Conservation (phyloP, 2,113 vertebrate species). For the Hippocampus comes region DNA sequence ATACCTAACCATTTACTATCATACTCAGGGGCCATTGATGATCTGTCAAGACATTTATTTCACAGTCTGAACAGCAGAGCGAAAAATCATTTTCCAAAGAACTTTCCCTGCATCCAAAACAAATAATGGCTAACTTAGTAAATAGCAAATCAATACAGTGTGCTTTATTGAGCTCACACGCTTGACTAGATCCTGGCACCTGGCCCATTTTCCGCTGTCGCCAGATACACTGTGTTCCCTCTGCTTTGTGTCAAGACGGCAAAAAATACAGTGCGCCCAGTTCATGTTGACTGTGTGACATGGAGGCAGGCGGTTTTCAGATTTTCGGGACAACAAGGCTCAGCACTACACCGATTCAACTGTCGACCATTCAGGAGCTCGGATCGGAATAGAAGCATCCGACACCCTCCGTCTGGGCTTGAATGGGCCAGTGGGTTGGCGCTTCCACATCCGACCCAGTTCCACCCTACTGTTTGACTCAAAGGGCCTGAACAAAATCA, state of each 20-base stretch:
- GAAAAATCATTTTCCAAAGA: constrained; percentile 56
- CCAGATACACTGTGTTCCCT: constrained; percentile 29
- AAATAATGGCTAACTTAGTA: constrained; percentile 63
- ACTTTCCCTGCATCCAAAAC: constrained; percentile 67
- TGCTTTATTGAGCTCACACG: constrained; percentile 58
- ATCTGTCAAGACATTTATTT: constrained; percentile 65
- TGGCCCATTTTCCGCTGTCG: constrained; percentile 53
- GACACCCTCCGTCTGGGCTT: constrained; percentile 44
- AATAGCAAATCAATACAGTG: constrained; percentile 53
- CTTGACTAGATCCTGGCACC: constrained; percentile 56
- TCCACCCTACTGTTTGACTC: constrained; percentile 55
- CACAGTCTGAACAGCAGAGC: constrained; percentile 39
- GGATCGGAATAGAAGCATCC: constrained; percentile 55
- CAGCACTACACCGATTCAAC: constrained; percentile 38
- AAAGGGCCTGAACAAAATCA: constrained; percentile 59
- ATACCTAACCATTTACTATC: constrained; percentile 63
- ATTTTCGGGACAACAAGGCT: background rate
- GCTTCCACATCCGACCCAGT: constrained; percentile 47
- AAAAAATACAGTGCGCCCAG: constrained; percentile 11
- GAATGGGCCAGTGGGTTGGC: constrained; percentile 45
- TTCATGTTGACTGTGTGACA: constrained; percentile 12
- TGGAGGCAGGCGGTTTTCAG: constrained; percentile 14
- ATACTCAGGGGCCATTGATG: constrained; percentile 63
- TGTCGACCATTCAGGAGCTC: constrained; percentile 20
- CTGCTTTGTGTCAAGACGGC: constrained; percentile 27